A percentile compares a stretch with the other conserved stretches of the same genome.
Conservation (phyloP, 2,888 invertebrate species). For the Drosophila atroscutellata region DNA sequence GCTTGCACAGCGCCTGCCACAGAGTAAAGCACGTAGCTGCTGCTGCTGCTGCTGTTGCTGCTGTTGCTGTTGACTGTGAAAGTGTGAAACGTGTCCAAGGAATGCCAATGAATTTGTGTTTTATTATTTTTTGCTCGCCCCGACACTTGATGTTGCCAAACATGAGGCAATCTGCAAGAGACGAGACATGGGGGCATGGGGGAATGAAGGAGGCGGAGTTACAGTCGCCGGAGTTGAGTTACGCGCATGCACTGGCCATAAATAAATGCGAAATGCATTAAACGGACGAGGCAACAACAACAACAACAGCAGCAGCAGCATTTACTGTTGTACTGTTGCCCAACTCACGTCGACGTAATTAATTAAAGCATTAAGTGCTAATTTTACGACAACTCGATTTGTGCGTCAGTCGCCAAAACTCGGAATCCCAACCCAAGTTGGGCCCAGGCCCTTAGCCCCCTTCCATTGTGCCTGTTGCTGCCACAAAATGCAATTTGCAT, state of each 20-base stretch:
- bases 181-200: neutral
- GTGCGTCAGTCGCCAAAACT: conserved; percentile 62
- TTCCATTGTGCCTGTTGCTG: conserved; percentile 13
- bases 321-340: conserved; percentile 37
- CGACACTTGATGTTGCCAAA: conserved; percentile 78
- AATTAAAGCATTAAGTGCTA: conserved; percentile 82
- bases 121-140: conserved; percentile 35
- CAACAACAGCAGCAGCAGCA: conserved; percentile 38
- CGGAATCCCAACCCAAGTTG: neutral
- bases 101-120: conserved; percentile 74
- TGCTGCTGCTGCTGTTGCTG: neutral
- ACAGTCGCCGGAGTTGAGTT: conserved; percentile 62
- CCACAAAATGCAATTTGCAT: conserved; percentile 69
- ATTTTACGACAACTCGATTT: conserved; percentile 82
- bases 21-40: conserved; percentile 46
- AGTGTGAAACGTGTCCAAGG: conserved; percentile 78
- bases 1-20: conserved; percentile 22
- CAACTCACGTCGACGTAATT: conserved; percentile 78
- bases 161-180: conserved; percentile 51
- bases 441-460: conserved; percentile 10
- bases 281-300: conserved; percentile 60
- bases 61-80: conserved; percentile 40
- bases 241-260: conserved; percentile 77
- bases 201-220: neutral
- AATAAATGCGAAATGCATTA: conserved; percentile 80